phyloP scores from a whole-genome alignment of 2,113 vertebrate species.

The Alectura lathami region DNA sequence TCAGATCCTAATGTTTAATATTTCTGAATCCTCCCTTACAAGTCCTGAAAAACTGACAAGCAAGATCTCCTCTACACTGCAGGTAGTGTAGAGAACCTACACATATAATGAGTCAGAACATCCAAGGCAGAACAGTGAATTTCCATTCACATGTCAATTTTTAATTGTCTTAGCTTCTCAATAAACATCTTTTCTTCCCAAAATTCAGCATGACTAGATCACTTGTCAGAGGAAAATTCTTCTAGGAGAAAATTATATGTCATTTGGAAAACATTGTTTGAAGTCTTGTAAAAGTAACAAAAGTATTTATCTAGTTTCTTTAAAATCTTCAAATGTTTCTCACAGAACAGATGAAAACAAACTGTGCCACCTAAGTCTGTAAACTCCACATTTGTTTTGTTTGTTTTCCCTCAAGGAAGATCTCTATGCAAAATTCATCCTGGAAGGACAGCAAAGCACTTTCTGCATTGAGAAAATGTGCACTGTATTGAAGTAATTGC shows the following conservation, averaged over 20 bases:
- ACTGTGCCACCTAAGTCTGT: neutral
- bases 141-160: neutral
- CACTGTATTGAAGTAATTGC: neutral
- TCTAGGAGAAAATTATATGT: neutral
- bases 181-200: neutral
- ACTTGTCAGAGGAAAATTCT: neutral
- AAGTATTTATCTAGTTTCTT: neutral
- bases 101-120: neutral
- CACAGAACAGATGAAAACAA: neutral
- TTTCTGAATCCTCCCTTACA: neutral
- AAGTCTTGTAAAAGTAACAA: neutral
- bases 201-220: conserved; percentile 3
- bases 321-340: neutral
- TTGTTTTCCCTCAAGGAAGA: neutral
- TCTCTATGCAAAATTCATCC: neutral
- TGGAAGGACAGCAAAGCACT: conserved; percentile 1
- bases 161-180: conserved; percentile 24
- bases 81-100: neutral
- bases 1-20: neutral
- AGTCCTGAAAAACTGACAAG: neutral
- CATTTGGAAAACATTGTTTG: conserved; percentile 4
- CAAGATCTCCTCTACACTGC: neutral
- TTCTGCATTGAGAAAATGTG: neutral
- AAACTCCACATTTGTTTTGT: neutral
- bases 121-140: neutral